Evolutionary conservation across 2,797 vertebrate species (phyloP), one percentile per base, ranked within the genome.

Genomic region (Menidia menidia): DNA sequence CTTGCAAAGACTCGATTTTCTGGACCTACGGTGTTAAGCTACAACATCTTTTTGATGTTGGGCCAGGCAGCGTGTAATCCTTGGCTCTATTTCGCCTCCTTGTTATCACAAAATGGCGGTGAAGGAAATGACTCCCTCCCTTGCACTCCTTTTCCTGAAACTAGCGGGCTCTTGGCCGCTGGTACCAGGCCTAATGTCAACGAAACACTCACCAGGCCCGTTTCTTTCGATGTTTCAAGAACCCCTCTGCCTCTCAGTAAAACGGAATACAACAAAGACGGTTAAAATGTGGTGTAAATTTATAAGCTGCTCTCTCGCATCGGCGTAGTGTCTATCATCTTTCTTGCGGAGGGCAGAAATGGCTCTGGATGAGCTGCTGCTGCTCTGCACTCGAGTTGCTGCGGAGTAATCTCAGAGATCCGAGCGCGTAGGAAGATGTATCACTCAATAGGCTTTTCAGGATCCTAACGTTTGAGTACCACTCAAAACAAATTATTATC

Each of bases 101-200:
- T 92, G 91, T 93, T 91, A 89, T 93, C 91, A 95, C 94, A 95
- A 95, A 95, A 95, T 95, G 95, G 95, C 95, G 95, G 93, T 92
- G 94, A 92, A 94, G 90, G 94, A 95, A 95, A 93, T 81, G 91
- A 92, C 93, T 94, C 93, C 93, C 93, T 93, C 93, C 91, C 92
- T 88, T 85, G 66, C 77, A 85, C 85, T 93, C 73, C 89, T 90
- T 90, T 89, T 91, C 85, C 89, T 89, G 76, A 90, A 90, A 87
- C 88, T 87, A 92, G 88, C 88, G 87, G 84, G 82, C 83, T 88
- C 80, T 72, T 73, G 71, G 77, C 53, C 78, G 83, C 73, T 74
- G 52, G 69, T 59, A 14, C 64, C 25, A 12, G 85, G 87, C 89
- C 87, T 76, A 12, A 47, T 13, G 54, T 9, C 35, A 2, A 47